Conservation (phyloP, 1,140 invertebrate species). For the Mylabris phalerata region DNA sequence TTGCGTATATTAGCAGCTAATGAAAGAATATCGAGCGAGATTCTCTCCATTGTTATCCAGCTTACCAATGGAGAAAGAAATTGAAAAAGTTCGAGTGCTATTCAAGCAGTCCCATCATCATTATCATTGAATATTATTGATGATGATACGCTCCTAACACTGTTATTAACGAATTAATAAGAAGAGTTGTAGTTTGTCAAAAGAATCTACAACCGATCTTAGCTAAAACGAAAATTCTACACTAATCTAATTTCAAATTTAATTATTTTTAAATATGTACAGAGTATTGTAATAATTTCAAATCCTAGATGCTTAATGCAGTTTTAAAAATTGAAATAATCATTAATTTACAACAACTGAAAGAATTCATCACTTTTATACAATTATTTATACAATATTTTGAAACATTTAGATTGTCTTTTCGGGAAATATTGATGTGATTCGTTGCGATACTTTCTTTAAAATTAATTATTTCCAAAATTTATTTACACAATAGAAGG, state of each 20-base stretch:
- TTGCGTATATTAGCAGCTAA: conserved; percentile 1
- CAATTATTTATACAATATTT: background rate
- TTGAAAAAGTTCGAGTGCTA: background rate
- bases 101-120: background rate
- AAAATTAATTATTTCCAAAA: no score
- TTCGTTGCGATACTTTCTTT: conserved; percentile 26
- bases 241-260: no score
- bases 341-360: background rate
- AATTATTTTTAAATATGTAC: background rate
- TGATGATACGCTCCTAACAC: no score
- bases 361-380: conserved; percentile 1
- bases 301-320: conserved; percentile 37
- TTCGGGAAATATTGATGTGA: conserved; percentile 22
- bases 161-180: no score
- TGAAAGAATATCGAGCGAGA: conserved; percentile 28
- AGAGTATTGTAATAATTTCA: conserved; percentile 13
- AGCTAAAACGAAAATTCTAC: no score
- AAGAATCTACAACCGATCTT: background rate
- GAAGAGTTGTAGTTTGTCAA: background rate
- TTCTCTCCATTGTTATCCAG: conserved; percentile 11
- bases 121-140: background rate
- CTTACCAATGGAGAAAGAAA: background rate
- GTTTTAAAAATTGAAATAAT: conserved; percentile 20
- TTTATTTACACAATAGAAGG: no score
- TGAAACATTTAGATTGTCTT: conserved; percentile 30